phyloP scores from a whole-genome alignment of 1,140 invertebrate genomes.

The Caerostris extrusa region DNA sequence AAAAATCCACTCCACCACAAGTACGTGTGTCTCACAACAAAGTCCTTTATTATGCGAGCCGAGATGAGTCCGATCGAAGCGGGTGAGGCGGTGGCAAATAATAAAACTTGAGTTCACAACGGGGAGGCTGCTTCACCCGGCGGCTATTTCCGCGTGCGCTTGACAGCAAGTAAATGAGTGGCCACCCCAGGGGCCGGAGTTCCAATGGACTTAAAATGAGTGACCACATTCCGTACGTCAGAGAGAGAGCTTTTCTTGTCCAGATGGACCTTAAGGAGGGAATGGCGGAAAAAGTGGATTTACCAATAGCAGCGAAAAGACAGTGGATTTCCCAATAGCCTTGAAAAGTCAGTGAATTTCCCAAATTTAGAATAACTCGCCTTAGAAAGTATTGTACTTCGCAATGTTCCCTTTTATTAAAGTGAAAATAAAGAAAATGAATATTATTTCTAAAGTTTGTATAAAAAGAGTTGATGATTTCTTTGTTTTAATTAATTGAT shows the following conservation, averaged over 20 bases:
- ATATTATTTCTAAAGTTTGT: too few species aligned
- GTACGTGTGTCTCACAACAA: conserved; percentile 7
- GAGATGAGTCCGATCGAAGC: not conserved
- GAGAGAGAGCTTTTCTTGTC: not conserved
- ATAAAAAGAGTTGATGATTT: too few species aligned
- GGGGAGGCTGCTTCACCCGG: not conserved
- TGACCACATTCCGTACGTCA: not conserved
- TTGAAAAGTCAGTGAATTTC: not conserved
- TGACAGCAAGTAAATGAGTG: conserved; percentile 18
- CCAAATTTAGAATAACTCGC: too few species aligned
- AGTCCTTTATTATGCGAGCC: conserved; percentile 26
- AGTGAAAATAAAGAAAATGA: too few species aligned
- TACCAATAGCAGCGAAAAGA: not conserved
- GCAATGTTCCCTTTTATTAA: too few species aligned
- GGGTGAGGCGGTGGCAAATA: conserved; percentile 29
- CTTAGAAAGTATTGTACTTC: too few species aligned
- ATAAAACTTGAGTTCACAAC: conserved; percentile 18
- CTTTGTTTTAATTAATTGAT: too few species aligned
- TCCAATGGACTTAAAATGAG: not conserved
- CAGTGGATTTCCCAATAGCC: too few species aligned
- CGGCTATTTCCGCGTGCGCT: conserved; percentile 27
- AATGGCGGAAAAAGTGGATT: not conserved
- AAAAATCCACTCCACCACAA: not conserved
- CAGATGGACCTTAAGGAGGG: not conserved
- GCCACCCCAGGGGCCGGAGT: not conserved